Evolutionary conservation across 1,140 invertebrate genomes (phyloP).

Genomic region (Halictus rubicundus): DNA sequence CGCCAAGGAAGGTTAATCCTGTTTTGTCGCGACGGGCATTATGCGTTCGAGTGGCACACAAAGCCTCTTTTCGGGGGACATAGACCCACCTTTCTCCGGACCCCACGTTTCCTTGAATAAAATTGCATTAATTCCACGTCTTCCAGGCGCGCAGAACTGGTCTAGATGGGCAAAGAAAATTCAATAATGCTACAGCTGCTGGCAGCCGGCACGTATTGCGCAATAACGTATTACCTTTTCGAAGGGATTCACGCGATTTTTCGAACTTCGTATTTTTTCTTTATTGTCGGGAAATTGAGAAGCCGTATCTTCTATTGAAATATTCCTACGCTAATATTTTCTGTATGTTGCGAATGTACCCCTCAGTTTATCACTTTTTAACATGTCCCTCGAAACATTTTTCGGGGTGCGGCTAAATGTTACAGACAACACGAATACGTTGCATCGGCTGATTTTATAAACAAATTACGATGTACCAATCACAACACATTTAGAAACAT

Average conservation of each 20-base stretch:
- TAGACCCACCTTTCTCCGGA: not conserved
- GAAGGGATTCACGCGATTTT: not conserved
- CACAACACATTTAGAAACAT: no score
- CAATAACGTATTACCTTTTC: slow-evolving; percentile 19
- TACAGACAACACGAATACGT: no score
- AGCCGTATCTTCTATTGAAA: no score
- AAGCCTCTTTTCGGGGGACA: slow-evolving; percentile 13
- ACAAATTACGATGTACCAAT: no score
- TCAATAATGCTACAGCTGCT: slow-evolving; percentile 51
- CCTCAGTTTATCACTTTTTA: no score
- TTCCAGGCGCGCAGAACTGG: slow-evolving; percentile 4
- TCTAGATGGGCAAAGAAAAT: slow-evolving; percentile 47
- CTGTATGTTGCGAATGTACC: no score
- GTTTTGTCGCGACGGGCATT: slow-evolving; percentile 1
- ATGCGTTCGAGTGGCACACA: slow-evolving; percentile 8
- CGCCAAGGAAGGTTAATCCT: slow-evolving; percentile 21
- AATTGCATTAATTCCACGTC: slow-evolving; percentile 49
- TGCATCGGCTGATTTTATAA: no score
- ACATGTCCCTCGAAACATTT: no score
- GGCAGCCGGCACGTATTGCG: slow-evolving; percentile 22
- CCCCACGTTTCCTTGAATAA: slow-evolving; percentile 41
- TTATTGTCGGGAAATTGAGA: no score
- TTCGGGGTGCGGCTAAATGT: no score
- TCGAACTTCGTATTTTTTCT: no score
- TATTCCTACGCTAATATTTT: no score